These are phyloP conservation scores for Jaculus jaculus DNA, from an alignment of 2,113 vertebrate genomes.

Conservation along the genomic window DNA sequence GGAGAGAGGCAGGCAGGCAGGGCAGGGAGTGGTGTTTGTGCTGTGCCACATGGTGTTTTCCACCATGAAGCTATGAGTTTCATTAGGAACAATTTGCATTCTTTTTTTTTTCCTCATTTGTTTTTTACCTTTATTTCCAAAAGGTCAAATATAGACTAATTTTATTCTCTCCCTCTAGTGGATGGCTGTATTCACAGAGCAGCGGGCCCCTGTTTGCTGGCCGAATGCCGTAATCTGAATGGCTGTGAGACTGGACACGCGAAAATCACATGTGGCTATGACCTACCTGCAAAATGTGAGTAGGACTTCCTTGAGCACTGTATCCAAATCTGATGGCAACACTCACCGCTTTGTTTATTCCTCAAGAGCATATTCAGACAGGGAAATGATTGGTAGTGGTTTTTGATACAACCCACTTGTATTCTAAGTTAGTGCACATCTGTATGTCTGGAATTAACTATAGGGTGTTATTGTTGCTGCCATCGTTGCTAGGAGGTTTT, in stretches of 20 bases:
- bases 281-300: slow-evolving; percentile 98
- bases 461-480: slow-evolving; percentile 3
- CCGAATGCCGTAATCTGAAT: slow-evolving; percentile 94
- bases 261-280: slow-evolving; percentile 97
- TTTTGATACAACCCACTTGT: slow-evolving; percentile 40
- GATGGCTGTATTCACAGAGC: slow-evolving; percentile 99
- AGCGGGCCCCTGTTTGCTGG: slow-evolving; percentile 93
- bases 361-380: slow-evolving; percentile 52
- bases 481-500: slow-evolving; percentile 48
- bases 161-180: slow-evolving; percentile 85
- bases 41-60: not conserved
- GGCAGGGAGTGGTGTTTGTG: no score
- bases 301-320: slow-evolving; percentile 43
- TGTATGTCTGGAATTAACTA: not conserved
- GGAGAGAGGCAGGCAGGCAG: not conserved
- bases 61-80: not conserved
- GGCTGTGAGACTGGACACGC: slow-evolving; percentile 97
- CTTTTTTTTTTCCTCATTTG: not conserved
- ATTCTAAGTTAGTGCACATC: slow-evolving; percentile 61
- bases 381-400: slow-evolving; percentile 31
- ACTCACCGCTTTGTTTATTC: slow-evolving; percentile 36
- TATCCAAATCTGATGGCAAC: not conserved
- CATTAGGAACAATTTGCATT: not conserved
- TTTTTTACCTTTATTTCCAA: slow-evolving; percentile 35
- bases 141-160: not conserved